phyloP scores from a whole-genome alignment of 2,113 vertebrate genomes.

The Gambusia holbrooki region DNA sequence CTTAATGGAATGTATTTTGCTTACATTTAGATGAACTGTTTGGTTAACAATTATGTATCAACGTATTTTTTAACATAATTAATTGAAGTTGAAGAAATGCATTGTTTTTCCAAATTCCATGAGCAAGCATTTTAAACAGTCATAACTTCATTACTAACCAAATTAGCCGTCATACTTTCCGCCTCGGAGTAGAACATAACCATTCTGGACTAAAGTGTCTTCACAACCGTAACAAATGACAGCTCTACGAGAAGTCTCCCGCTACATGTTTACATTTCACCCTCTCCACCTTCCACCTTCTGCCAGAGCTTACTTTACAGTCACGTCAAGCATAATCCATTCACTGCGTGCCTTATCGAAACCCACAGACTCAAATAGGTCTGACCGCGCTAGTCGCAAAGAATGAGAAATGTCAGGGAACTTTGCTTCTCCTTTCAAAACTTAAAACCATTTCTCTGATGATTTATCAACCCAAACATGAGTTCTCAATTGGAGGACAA shows the following conservation, averaged over 20 bases:
- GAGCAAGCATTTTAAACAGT: neutral
- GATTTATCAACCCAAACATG: conserved; percentile 26
- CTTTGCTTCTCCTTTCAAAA: neutral
- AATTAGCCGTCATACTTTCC: neutral
- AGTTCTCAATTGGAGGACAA: conserved; percentile 28
- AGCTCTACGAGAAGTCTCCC: conserved; percentile 10
- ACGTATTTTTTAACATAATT: neutral
- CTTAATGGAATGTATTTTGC: too few species aligned
- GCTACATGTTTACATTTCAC: neutral
- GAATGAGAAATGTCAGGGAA: conserved; percentile 24
- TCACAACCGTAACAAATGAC: neutral
- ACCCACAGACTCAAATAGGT: conserved; percentile 51
- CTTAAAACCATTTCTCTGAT: neutral
- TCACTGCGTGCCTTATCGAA: conserved; percentile 52
- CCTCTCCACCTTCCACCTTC: conserved; percentile 21
- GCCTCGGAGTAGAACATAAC: neutral
- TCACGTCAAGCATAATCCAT: conserved; percentile 62
- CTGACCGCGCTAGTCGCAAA: conserved; percentile 23
- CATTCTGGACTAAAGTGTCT: neutral
- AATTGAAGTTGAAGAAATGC: neutral
- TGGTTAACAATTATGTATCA: too few species aligned
- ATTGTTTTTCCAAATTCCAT: neutral
- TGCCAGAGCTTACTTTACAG: conserved; percentile 38
- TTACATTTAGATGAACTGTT: neutral
- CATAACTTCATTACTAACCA: neutral